Base-by-base conservation (phyloP, 2,797 vertebrate genomes). In the Siniperca scherzeri region DNA sequence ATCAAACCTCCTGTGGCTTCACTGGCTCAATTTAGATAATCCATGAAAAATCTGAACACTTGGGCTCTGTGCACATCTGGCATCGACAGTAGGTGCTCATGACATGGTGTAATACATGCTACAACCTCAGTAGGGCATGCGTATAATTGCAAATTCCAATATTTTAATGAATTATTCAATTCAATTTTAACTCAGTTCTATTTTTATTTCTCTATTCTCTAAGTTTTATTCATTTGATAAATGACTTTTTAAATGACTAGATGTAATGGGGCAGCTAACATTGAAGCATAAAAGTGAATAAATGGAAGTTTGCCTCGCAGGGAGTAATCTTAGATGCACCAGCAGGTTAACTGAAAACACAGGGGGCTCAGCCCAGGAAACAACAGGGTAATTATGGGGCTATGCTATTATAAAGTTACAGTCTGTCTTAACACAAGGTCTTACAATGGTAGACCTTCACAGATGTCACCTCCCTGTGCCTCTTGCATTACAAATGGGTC, bases 21-120 rank as follows among this genome's bases (percentile, higher is more conserved):
- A 60, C 64, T 78, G 73, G 53, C 61, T 86, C 65, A 80, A 38
- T 83, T 72, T 56, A 57, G 56, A 84, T 85, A 82, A 86, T 79
- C 75, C 38, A 44, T 38, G 21, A 78, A 50, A 78, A 76, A 80
- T 76, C 46, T 1, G 17, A 77, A 59, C 56, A 30, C 17, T 52
- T 64, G 56, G 30, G 42, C 64, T 66, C 44, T 61, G 62, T 48
- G 44, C 50, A 65, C 83, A 46, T 83, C 85, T 88, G 85, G 66
- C 61, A 69, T 68, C 7, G 1, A 52, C 25, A 7, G 66, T 19
- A 30, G 33, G 59, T 60, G 38, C 52, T 72, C 30, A 33, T 71
- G 53, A 77, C 73, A 82, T 57, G 25, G 11, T 68, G 60, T 67
- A 53, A 56, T 48, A 57, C 67, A 72, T 30, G 14, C 52, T 33